phyloP scores from a whole-genome alignment of 2,113 vertebrate genomes.

The Ameiurus melas region DNA sequence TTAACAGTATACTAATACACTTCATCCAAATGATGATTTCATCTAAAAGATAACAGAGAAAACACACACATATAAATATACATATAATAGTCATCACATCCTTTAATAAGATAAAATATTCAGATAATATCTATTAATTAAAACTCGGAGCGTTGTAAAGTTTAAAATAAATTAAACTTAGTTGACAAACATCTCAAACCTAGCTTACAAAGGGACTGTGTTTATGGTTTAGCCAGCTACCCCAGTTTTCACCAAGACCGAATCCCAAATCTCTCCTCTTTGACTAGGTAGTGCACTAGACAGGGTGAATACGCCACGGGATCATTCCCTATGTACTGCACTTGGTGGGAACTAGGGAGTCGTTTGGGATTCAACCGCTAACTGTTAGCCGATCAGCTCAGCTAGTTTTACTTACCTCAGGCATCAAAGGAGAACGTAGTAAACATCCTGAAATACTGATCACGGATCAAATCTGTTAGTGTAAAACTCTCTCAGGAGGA shows the following conservation, averaged over 20 bases:
- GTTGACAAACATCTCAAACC: neutral
- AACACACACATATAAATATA: too few relatives aligned
- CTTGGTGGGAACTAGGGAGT: neutral
- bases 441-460: neutral
- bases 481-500: neutral
- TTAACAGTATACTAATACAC: too few relatives aligned
- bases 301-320: neutral
- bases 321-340: neutral
- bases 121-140: neutral
- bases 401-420: neutral
- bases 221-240: neutral
- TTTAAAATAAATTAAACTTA: neutral
- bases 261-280: neutral
- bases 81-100: too few relatives aligned
- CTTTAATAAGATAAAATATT: neutral
- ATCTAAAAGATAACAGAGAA: too few relatives aligned
- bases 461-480: neutral
- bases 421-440: neutral
- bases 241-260: neutral
- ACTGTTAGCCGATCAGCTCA: neutral
- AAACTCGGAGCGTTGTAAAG: neutral
- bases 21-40: too few relatives aligned
- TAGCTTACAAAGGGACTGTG: neutral
- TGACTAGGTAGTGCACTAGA: neutral
- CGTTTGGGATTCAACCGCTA: neutral